Evolutionary conservation across 2,888 invertebrate species (phyloP).

Genomic region (Lymantria monacha): DNA sequence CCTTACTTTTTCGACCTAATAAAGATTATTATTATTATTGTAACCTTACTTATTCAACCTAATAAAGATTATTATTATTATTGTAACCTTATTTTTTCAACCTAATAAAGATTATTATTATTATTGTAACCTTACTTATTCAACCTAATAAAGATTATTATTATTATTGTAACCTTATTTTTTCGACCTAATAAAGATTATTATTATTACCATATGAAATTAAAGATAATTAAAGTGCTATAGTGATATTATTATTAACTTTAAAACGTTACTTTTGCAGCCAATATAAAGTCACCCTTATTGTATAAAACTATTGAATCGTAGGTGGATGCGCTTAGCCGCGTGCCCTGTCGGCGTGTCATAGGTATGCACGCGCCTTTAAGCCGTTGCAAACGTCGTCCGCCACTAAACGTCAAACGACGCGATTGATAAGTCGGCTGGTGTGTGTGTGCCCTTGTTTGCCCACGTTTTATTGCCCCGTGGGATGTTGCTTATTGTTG

Average conservation of each 20-base stretch:
- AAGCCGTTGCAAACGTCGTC: slow-evolving; percentile 53
- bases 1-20: too few relatives aligned
- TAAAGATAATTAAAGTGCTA: too few relatives aligned
- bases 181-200: too few relatives aligned
- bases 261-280: neutral
- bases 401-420: slow-evolving; percentile 70
- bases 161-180: too few relatives aligned
- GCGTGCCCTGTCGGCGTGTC: slow-evolving; percentile 45
- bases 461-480: slow-evolving; percentile 45
- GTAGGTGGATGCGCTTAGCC: slow-evolving; percentile 16
- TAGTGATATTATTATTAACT: neutral
- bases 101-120: too few relatives aligned
- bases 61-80: too few relatives aligned
- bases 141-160: too few relatives aligned
- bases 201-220: too few relatives aligned
- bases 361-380: slow-evolving; percentile 50
- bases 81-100: too few relatives aligned
- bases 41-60: too few relatives aligned
- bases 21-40: too few relatives aligned
- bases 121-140: too few relatives aligned
- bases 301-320: neutral
- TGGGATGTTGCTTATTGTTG: slow-evolving; percentile 59
- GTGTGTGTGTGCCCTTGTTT: slow-evolving; percentile 57
- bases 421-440: slow-evolving; percentile 64
- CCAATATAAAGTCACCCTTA: neutral